Evolutionary conservation across 2,113 vertebrate species (phyloP), one percentile per base, ranked within the genome.

Genomic region (Potamarius usumacintae): DNA sequence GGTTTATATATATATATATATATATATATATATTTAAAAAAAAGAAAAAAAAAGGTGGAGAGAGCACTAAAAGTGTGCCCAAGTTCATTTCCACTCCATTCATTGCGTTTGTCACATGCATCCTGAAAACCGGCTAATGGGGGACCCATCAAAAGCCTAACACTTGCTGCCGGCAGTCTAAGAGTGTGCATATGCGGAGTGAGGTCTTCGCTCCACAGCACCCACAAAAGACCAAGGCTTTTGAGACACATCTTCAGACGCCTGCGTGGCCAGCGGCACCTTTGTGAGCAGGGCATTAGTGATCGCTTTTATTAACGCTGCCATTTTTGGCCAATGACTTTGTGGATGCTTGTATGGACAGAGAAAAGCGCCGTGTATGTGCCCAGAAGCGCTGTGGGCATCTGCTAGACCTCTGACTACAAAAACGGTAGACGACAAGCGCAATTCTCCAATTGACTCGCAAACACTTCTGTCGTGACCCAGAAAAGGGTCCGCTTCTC

Each of bases 71-170:
- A 86, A 88, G 92, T 93, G 92, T 91, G 90, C 88, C 95, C 93
- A 96, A 95, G 96, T 96, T 96, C 97, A 97, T 95, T 98, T 96
- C 97, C 96, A 98, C 96, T 96, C 96, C 95, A 95, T 96, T 96
- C 96, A 96, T 92, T 96, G 92, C 92, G 90, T 77, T 91, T 81
- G 34, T 94, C 94, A 94, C 92, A 84, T 93, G 90, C 91, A 63
- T 87, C 89, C 87, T 91, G 91, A 94, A 95, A 96, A 95, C 94
- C 94, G 88, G 95, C 95, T 95, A 96, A 96, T 94, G 94, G 95
- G 94, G 83, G 62, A 89, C 93, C 87, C 94, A 93, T 92, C 89
- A 97, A 97, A 97, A 96, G 95, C 95, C 96, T 94, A 96, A 96
- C 96, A 96, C 96, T 96, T 93, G 86, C 85, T 90, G 84, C 84